These are phyloP conservation scores for Lasioglossum pauxillum DNA, from an alignment of 2,888 invertebrate genomes.

Conservation along the genomic window DNA sequence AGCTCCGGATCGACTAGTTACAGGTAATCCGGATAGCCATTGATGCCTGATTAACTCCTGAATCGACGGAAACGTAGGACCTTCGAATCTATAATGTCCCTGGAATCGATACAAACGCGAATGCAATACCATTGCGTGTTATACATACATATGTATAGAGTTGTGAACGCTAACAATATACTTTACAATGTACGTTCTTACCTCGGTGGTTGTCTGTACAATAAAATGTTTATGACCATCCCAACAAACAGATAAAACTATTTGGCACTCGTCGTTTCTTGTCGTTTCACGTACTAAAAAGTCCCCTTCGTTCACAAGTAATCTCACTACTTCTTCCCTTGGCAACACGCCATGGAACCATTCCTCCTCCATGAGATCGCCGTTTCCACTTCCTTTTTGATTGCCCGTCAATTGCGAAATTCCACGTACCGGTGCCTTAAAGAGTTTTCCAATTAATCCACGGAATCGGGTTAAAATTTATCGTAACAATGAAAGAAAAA, in stretches of 20 bases:
- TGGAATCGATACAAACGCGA: conserved; percentile 81
- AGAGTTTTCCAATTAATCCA: conserved; percentile 5
- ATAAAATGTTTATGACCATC: conserved; percentile 98
- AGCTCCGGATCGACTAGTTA: conserved; percentile 96
- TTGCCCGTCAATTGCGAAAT: conserved; percentile 75
- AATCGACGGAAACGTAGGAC: conserved; percentile 96
- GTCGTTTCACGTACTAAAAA: conserved; percentile 97
- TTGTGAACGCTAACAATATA: not conserved
- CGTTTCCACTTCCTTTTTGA: conserved; percentile 85
- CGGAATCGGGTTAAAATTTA: not conserved
- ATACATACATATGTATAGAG: not conserved
- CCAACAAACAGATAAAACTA: conserved; percentile 98
- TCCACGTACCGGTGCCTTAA: conserved; percentile 78
- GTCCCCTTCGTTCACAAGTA: conserved; percentile 96
- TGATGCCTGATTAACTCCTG: conserved; percentile 96
- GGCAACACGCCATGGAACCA: conserved; percentile 99
- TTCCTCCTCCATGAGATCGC: conserved; percentile 94
- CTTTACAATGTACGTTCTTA: conserved; percentile 79
- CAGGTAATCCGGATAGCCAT: conserved; percentile 93
- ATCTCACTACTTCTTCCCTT: conserved; percentile 96
- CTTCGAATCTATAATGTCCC: conserved; percentile 97
- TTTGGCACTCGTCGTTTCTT: conserved; percentile 95
- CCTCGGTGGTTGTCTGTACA: conserved; percentile 96
- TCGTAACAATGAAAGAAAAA: not conserved
- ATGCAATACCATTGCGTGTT: not conserved